phyloP scores from a whole-genome alignment of 2,797 vertebrate species.

The Cuniculus paca region DNA sequence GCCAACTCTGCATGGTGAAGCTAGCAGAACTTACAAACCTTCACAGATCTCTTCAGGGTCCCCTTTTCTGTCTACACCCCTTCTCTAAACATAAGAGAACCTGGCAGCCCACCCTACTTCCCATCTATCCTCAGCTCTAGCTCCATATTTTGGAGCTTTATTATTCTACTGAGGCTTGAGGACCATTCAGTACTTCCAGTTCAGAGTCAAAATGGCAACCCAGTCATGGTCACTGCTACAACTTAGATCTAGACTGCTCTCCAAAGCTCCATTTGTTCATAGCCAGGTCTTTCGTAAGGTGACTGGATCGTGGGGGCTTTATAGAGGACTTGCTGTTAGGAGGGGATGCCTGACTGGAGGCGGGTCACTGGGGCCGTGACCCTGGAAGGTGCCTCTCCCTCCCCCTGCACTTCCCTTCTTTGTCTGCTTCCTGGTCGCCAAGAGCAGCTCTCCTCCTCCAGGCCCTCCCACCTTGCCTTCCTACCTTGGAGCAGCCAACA shows the following conservation, averaged over 20 bases:
- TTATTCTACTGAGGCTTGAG: background rate
- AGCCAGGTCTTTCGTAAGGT: background rate
- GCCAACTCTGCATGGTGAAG: rapidly evolving
- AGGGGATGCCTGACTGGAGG: background rate
- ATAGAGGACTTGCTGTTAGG: background rate
- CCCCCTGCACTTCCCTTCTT: background rate
- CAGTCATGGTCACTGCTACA: background rate
- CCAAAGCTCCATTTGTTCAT: background rate
- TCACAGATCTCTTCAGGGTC: background rate
- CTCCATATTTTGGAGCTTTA: background rate
- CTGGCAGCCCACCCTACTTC: background rate
- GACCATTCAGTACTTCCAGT: no score
- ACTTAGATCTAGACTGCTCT: background rate
- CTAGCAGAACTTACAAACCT: background rate
- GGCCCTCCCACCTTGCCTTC: background rate
- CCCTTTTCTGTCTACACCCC: no score
- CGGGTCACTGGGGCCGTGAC: background rate
- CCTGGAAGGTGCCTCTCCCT: background rate
- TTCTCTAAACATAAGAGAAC: background rate
- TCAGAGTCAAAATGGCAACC: background rate
- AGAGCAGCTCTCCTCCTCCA: background rate
- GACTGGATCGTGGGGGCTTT: background rate
- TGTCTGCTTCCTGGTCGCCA: background rate
- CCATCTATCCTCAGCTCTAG: background rate
- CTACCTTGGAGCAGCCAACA: background rate